Conservation (phyloP, 2,797 vertebrate genomes). For the Alosa sapidissima region DNA sequence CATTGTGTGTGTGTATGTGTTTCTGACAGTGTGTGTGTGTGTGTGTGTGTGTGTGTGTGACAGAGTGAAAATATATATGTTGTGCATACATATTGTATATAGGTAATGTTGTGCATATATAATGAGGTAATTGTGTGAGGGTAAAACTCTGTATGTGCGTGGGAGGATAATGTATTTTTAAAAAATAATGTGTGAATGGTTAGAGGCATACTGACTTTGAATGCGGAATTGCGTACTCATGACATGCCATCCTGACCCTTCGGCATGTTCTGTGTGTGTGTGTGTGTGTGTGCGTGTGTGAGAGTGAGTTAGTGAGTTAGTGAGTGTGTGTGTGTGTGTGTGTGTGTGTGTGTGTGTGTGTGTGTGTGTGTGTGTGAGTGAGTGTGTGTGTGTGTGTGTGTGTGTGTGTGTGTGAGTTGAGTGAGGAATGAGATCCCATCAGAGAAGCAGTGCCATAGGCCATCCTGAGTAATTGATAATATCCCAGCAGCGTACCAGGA, state of each 20-base stretch:
- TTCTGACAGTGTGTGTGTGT: not conserved
- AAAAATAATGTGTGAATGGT: not conserved
- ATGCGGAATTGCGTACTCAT: not conserved
- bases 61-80: not conserved
- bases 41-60: not conserved
- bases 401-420: not conserved
- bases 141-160: not conserved
- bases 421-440: slow-evolving; percentile 31
- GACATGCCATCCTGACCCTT: not conserved
- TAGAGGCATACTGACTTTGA: not conserved
- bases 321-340: not conserved
- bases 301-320: not conserved
- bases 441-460: slow-evolving; percentile 31
- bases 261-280: not conserved
- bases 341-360: not conserved
- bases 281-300: not conserved
- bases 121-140: not conserved
- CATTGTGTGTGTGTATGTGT: not conserved
- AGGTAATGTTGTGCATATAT: not conserved
- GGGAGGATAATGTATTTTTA: not conserved
- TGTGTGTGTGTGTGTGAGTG: not conserved
- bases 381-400: not conserved
- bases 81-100: not conserved
- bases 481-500: slow-evolving; percentile 4
- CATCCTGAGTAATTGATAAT: slow-evolving; percentile 41